These are phyloP conservation scores for Dasypus novemcinctus DNA, from an alignment of 2,113 vertebrate species.

Conservation along the genomic window DNA sequence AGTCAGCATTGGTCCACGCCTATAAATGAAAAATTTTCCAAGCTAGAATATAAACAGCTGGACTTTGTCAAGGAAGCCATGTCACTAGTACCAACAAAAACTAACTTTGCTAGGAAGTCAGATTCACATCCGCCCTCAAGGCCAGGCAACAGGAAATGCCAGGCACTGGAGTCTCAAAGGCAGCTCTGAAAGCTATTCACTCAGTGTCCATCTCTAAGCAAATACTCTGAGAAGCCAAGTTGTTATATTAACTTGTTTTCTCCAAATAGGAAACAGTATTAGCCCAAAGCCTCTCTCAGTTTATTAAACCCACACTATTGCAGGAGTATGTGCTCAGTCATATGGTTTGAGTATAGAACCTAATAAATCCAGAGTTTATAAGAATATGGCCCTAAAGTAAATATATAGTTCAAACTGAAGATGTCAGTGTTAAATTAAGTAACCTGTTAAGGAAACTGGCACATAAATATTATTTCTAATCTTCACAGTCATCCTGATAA, in stretches of 20 bases:
- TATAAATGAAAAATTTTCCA: neutral
- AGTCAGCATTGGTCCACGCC: neutral
- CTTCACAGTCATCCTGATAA: neutral
- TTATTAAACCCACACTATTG: neutral
- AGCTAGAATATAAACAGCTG: neutral
- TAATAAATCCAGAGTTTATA: neutral
- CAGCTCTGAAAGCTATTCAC: conserved; percentile 10
- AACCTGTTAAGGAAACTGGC: neutral
- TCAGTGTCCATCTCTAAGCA: neutral
- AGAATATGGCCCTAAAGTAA: neutral
- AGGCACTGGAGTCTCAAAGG: neutral
- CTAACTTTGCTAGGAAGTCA: conserved; percentile 23
- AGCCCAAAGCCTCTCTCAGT: neutral
- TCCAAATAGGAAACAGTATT: neutral
- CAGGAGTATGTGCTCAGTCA: neutral
- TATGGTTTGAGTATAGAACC: neutral
- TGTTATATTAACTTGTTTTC: neutral
- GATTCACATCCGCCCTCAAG: neutral
- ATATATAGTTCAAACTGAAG: neutral
- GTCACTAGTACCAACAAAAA: neutral
- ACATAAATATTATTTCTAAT: neutral
- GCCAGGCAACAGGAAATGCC: neutral
- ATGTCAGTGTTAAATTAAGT: neutral
- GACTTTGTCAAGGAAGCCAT: neutral
- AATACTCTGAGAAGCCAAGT: neutral